A percentile compares a stretch with the other conserved stretches of the same genome.
Conservation (phyloP, 2,888 invertebrate species). For the Athripsodes cinereus region DNA sequence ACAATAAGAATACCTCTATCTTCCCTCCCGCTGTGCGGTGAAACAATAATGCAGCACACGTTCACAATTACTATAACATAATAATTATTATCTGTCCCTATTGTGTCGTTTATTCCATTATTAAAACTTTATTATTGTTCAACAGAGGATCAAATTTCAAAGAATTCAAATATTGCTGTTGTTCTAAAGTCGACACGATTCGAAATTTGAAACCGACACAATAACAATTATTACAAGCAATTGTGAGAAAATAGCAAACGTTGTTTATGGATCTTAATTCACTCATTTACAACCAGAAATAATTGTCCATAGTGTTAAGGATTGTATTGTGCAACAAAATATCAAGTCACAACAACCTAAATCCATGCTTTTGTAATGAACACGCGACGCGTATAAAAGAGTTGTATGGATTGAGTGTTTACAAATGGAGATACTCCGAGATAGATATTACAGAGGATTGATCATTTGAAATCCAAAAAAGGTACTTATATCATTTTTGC, state of each 20-base stretch:
- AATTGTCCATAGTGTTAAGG: neutral
- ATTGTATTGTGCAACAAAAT: neutral
- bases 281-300: neutral
- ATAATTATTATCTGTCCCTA: neutral
- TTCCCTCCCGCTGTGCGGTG: neutral
- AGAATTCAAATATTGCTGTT: neutral
- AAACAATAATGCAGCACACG: neutral
- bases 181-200: neutral
- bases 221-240: neutral
- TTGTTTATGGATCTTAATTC: neutral
- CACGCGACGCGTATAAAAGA: too few species aligned
- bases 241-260: too few species aligned
- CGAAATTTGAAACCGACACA: constrained; percentile 1
- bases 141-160: neutral
- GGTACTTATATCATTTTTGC: too few species aligned
- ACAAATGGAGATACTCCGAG: too few species aligned
- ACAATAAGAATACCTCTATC: neutral
- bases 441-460: too few species aligned
- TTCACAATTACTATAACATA: neutral
- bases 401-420: too few species aligned
- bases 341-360: neutral
- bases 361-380: too few species aligned
- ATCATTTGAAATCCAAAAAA: too few species aligned
- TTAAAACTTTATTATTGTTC: neutral
- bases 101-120: neutral